A percentile compares a stretch with the other conserved stretches of the same genome.
These are phyloP conservation scores for Ranitomeya variabilis DNA, from an alignment of 2,113 vertebrate species.

Conservation along the genomic window DNA sequence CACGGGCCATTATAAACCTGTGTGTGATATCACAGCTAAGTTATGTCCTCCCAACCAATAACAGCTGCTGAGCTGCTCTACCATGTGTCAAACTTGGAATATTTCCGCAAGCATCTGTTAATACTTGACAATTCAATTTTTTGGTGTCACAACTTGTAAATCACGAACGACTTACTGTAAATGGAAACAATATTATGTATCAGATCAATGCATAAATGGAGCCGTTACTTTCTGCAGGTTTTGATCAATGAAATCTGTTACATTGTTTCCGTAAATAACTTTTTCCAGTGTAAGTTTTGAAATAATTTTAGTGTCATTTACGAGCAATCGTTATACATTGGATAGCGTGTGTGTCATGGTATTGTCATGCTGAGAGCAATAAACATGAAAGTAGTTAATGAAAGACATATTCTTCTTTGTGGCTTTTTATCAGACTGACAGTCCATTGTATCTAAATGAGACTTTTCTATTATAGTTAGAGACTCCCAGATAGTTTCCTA, in stretches of 20 bases:
- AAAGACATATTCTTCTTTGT: slow-evolving; percentile 2
- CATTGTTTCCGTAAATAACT: neutral
- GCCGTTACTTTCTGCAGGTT: neutral
- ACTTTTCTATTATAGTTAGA: neutral
- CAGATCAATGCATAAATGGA: neutral
- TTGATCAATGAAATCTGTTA: neutral
- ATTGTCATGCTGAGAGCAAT: neutral
- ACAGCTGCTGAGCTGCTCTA: slow-evolving; percentile 26
- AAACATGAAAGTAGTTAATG: neutral
- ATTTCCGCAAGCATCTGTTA: slow-evolving; percentile 62
- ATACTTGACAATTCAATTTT: slow-evolving; percentile 37
- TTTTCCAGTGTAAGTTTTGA: neutral
- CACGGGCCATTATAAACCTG: neutral
- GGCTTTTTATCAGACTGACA: neutral
- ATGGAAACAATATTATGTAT: neutral
- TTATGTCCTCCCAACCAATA: slow-evolving; percentile 24
- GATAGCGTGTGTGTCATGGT: neutral
- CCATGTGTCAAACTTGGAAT: slow-evolving; percentile 65
- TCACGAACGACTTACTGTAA: slow-evolving; percentile 22
- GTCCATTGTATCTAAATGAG: neutral
- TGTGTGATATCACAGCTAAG: slow-evolving; percentile 18
- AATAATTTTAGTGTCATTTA: neutral
- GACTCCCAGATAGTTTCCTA: neutral
- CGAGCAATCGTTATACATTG: neutral
- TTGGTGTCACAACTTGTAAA: slow-evolving; percentile 12